Conservation (phyloP, 2,888 invertebrate species). For the Drosophila pullipes region DNA sequence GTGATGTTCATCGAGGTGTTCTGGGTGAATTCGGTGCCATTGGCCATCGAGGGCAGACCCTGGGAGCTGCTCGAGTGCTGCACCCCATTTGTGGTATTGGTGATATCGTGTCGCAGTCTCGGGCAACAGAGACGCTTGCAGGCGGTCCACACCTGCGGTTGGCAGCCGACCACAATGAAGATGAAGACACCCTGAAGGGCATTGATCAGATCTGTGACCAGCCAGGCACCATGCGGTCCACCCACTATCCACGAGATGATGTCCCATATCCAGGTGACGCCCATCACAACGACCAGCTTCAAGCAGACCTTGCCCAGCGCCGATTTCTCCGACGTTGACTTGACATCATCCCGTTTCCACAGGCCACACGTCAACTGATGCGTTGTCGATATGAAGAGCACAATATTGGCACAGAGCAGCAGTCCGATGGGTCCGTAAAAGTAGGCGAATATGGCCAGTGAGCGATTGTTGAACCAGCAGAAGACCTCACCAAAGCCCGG, state of each 20-base stretch:
- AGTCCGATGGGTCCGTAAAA: slow-evolving; percentile 94
- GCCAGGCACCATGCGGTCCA: slow-evolving; percentile 93
- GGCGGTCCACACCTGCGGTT: slow-evolving; percentile 92
- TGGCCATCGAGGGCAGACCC: slow-evolving; percentile 91
- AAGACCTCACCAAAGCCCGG: slow-evolving; percentile 91
- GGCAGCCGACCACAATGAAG: slow-evolving; percentile 95
- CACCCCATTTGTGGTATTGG: slow-evolving; percentile 88
- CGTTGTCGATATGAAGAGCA: slow-evolving; percentile 92
- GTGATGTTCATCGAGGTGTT: slow-evolving; percentile 76
- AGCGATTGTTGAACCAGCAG: slow-evolving; percentile 94
- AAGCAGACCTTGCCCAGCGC: slow-evolving; percentile 93
- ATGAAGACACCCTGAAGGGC: slow-evolving; percentile 95
- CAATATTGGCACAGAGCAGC: slow-evolving; percentile 91
- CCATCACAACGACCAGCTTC: slow-evolving; percentile 94
- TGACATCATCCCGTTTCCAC: slow-evolving; percentile 95
- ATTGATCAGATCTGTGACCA: slow-evolving; percentile 93
- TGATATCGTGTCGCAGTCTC: slow-evolving; percentile 86
- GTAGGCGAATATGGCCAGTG: slow-evolving; percentile 92
- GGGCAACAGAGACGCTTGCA: slow-evolving; percentile 89
- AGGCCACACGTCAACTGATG: slow-evolving; percentile 94
- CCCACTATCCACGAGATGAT: slow-evolving; percentile 93
- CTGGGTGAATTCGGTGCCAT: slow-evolving; percentile 81
- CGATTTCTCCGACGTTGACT: slow-evolving; percentile 93
- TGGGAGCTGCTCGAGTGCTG: slow-evolving; percentile 92
- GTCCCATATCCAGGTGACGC: slow-evolving; percentile 92